Evolutionary conservation across 2,113 vertebrate species (phyloP).

Genomic region (Pelecanoides urinatrix): DNA sequence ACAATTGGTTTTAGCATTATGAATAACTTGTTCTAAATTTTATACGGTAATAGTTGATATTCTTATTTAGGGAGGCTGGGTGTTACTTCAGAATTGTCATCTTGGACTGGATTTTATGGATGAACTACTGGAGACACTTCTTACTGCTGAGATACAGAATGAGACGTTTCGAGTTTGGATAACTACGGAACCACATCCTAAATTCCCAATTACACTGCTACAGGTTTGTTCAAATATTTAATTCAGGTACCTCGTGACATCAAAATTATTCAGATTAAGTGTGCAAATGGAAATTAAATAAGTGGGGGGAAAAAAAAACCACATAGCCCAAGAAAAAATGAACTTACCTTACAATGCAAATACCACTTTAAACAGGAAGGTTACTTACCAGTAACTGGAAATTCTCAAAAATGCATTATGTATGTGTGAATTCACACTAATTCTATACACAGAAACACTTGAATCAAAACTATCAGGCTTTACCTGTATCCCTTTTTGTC

Average conservation of each 20-base stretch:
- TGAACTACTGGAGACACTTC: slow-evolving; percentile 72
- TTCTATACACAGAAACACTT: background rate
- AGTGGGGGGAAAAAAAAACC: background rate
- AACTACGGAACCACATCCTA: slow-evolving; percentile 76
- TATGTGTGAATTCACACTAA: background rate
- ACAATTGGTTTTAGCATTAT: background rate
- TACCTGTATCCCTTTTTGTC: background rate
- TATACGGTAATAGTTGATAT: background rate
- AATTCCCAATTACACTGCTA: slow-evolving; percentile 75
- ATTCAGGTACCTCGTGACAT: background rate
- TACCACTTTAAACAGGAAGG: background rate
- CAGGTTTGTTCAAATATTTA: slow-evolving; percentile 68
- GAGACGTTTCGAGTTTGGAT: slow-evolving; percentile 76
- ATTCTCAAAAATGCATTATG: background rate
- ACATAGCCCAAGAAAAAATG: background rate
- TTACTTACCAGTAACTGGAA: background rate
- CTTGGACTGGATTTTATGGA: slow-evolving; percentile 79
- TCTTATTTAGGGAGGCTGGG: slow-evolving; percentile 75
- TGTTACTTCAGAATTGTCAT: slow-evolving; percentile 80
- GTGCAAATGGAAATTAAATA: background rate
- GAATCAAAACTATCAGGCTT: background rate
- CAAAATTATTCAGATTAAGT: background rate
- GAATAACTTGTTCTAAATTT: background rate
- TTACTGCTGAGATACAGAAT: slow-evolving; percentile 57
- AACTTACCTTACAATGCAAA: background rate